Conservation (phyloP, 2,113 vertebrate genomes). For the sheep (Ovis aries) region ARS-UI_Ramb_v3.0 NC_056055.1:89079001-89079500, state of each 20-base stretch:
- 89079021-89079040: background rate
- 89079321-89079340: background rate
- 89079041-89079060: background rate
- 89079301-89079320: background rate
- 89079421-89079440: background rate
- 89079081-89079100: background rate
- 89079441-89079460: background rate
- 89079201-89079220: background rate
- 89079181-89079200: background rate
- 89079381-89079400: background rate
- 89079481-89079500: background rate
- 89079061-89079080: background rate
- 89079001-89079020: background rate
- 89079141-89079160: background rate
- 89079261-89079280: background rate
- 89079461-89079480: background rate
- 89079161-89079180: background rate
- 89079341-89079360: background rate
- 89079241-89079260: background rate
- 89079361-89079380: background rate
- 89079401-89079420: background rate
- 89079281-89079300: background rate
- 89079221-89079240: background rate
- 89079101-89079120: background rate
- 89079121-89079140: background rate